Evolutionary conservation across 2,888 invertebrate genomes (phyloP).

Genomic region (Ichneumoninae sp.): DNA sequence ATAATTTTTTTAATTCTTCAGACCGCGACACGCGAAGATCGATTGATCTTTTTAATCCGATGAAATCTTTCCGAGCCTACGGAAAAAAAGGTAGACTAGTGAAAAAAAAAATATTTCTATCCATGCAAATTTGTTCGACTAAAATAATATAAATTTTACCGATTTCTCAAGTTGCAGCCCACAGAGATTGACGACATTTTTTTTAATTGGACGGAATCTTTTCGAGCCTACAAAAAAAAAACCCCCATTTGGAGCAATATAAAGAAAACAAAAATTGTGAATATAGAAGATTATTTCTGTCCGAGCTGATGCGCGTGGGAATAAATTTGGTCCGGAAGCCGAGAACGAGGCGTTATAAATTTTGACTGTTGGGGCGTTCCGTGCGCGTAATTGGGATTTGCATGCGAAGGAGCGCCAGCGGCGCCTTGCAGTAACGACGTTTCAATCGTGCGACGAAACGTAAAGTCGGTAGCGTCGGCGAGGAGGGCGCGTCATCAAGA

Average conservation of each 20-base stretch:
- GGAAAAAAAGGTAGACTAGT: too few species aligned
- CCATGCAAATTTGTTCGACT: too few species aligned
- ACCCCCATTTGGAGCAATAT: background rate
- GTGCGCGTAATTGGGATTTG: background rate
- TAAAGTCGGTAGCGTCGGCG: slow-evolving; percentile 41
- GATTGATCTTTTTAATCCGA: too few species aligned
- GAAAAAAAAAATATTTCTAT: too few species aligned
- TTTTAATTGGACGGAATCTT: too few species aligned
- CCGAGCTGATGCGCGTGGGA: background rate
- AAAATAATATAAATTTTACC: too few species aligned
- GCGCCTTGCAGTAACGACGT: slow-evolving; percentile 56
- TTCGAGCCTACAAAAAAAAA: too few species aligned
- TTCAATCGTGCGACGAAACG: slow-evolving; percentile 55
- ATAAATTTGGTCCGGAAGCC: background rate
- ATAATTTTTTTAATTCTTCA: too few species aligned
- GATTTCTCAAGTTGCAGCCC: too few species aligned
- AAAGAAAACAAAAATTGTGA: background rate
- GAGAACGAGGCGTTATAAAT: slow-evolving; percentile 1
- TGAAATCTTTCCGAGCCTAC: too few species aligned
- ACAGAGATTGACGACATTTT: too few species aligned
- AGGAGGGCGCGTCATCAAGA: slow-evolving; percentile 44
- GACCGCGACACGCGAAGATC: too few species aligned
- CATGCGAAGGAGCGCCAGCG: slow-evolving; percentile 17
- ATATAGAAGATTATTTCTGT: background rate
- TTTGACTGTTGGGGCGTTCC: slow-evolving; percentile 1